Evolutionary conservation across 2,113 vertebrate species (phyloP).

Genomic region (Casuarius casuarius): DNA sequence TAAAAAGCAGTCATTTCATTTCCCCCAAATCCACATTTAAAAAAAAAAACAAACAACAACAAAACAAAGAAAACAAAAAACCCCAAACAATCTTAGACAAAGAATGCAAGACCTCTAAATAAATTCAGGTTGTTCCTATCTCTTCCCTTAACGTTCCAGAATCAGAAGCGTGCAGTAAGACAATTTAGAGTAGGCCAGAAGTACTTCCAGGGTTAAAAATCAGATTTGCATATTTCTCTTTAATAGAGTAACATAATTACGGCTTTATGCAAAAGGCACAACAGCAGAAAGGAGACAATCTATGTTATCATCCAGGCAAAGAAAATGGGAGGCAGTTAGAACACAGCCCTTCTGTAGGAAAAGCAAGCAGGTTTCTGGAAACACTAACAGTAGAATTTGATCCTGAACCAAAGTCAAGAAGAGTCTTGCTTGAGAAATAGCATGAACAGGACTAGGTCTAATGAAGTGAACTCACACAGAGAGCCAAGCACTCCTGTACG

Average conservation of each 20-base stretch:
- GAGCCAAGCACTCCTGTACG: background rate
- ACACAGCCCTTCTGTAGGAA: background rate
- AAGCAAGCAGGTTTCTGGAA: background rate
- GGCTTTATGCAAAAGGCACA: background rate
- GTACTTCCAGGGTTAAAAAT: background rate
- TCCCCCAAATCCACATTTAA: background rate
- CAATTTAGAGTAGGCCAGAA: background rate
- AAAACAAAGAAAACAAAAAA: background rate
- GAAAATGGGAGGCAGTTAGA: background rate
- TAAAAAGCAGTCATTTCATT: background rate
- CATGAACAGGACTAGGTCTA: rapidly evolving
- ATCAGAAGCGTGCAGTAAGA: background rate
- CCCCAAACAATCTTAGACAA: background rate
- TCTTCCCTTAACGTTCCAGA: background rate
- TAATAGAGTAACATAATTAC: background rate
- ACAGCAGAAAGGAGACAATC: no score
- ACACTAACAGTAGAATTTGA: background rate
- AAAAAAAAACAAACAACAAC: background rate
- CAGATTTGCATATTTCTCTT: background rate
- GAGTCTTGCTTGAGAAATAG: background rate
- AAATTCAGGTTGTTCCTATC: background rate
- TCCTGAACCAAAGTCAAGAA: background rate
- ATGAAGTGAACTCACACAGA: background rate
- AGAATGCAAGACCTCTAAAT: background rate
- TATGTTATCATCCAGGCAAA: background rate